Base-by-base conservation (phyloP, 1,140 invertebrate genomes). In the Drosophila takahashii region DNA sequence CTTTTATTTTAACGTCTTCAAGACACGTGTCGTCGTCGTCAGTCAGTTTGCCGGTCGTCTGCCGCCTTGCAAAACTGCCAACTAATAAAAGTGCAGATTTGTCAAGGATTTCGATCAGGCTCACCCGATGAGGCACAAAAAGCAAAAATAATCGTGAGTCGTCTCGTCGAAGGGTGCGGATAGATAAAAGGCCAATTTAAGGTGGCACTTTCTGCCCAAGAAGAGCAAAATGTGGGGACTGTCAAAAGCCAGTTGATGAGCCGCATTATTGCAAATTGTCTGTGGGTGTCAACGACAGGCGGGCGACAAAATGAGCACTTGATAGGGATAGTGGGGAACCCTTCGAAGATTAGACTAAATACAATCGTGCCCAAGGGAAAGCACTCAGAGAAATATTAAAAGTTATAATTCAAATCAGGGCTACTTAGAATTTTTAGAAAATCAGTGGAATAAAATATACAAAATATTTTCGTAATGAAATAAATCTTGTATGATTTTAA, bases 61-160 rank as follows among this genome's bases (percentile, higher is more conserved):
- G 64, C 44, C 59, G 16, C 44, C 27, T 37, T 32, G 47, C 36
- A 53, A 48, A 76, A 66, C 73, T 64, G 78, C 48, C 83, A 81
- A 87, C 84, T 84, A 89, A 89, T 89, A 89, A 89, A 89, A 89
- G 44, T 72, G 84, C 59, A 83, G 84, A 89, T 89, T 89, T 89
- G 84, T 89, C 84, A 84, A 39, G 60, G 74, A 81, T 70, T 77
- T 69, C 34, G 39, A 67, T 44, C 65, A 37, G 26, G 27, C 8
- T 37, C 27, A 15, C 0, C 13, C 26, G 26, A 52, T 57, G 44
- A 37, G 53, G 39, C 61, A 66, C 56, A 60, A 80, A 77, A 52
- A 39, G 78, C 66, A 42, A 73, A 80, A 60, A 53, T 64, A 66
- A 64, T 66, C 64, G 16, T 13, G 7, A 61, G 45, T 44, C 56